Evolutionary conservation across 2,113 vertebrate genomes (phyloP).

Genomic region (Aleadryas rufinucha): DNA sequence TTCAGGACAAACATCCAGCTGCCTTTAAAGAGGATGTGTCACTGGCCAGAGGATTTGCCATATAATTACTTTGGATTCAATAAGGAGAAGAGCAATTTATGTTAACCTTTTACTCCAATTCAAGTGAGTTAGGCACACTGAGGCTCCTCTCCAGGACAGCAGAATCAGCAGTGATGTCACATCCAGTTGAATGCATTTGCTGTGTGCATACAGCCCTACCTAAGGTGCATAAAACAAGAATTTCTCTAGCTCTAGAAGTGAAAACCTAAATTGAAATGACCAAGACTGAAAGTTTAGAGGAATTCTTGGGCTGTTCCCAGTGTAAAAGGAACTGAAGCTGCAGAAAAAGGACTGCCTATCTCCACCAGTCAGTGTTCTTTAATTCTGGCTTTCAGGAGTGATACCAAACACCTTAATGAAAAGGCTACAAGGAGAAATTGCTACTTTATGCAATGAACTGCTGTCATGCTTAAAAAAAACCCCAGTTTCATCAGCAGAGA

Average conservation of each 20-base stretch:
- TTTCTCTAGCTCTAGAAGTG: background rate
- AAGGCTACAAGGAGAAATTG: background rate
- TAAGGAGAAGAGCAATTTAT: background rate
- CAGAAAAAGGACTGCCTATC: background rate
- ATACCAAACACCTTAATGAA: background rate
- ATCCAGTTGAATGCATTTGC: background rate
- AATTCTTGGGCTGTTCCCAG: background rate
- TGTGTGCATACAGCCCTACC: background rate
- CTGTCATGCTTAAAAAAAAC: background rate
- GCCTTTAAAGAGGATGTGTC: background rate
- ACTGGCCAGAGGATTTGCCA: background rate
- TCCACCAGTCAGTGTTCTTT: background rate
- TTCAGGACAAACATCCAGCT: background rate
- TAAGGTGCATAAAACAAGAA: background rate
- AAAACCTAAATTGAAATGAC: background rate
- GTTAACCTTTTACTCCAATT: background rate
- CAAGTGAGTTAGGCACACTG: background rate
- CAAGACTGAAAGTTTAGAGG: background rate
- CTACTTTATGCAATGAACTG: background rate
- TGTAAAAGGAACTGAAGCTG: background rate
- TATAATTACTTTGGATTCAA: background rate
- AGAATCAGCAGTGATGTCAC: background rate
- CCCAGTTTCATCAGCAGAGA: background rate
- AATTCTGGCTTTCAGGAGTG: background rate
- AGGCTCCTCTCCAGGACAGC: slow-evolving; percentile 8